Evolutionary conservation across 2,888 invertebrate species (phyloP).

Genomic region (Drosophila greeni): DNA sequence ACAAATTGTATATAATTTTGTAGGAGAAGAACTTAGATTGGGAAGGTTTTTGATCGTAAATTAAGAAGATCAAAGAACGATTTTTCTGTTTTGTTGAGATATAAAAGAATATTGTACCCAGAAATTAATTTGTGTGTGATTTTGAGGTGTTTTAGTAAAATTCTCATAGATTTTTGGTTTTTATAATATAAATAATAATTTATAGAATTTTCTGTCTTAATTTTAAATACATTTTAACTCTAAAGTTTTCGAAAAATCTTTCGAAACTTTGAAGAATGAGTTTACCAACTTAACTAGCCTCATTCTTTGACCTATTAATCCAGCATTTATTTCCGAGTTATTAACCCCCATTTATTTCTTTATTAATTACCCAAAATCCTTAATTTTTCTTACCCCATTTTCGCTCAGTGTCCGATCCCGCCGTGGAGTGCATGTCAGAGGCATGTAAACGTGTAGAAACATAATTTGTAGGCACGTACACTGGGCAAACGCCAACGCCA

Average conservation of each 20-base stretch:
- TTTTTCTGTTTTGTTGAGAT: too few relatives aligned
- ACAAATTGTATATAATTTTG: too few relatives aligned
- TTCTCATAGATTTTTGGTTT: too few relatives aligned
- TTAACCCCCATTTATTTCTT: too few relatives aligned
- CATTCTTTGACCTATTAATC: not conserved
- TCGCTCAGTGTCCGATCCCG: conserved; percentile 20
- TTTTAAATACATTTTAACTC: not conserved
- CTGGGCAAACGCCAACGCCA: conserved; percentile 65
- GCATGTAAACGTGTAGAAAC: conserved; percentile 73
- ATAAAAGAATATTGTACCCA: too few relatives aligned
- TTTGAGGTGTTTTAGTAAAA: too few relatives aligned
- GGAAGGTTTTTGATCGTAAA: too few relatives aligned
- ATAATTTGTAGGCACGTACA: conserved; percentile 71
- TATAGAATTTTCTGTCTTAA: not conserved
- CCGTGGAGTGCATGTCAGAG: conserved; percentile 67
- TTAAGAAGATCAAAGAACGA: too few relatives aligned
- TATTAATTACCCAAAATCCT: not conserved
- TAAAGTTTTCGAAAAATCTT: too few relatives aligned
- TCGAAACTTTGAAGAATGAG: too few relatives aligned
- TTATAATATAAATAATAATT: not conserved
- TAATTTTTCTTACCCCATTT: not conserved
- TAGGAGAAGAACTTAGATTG: too few relatives aligned
- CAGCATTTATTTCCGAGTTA: too few relatives aligned
- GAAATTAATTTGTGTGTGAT: not conserved
- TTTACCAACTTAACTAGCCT: not conserved